Evolutionary conservation across 1,140 invertebrate genomes (phyloP).

Genomic region (Venustaconcha ellipsiformis): DNA sequence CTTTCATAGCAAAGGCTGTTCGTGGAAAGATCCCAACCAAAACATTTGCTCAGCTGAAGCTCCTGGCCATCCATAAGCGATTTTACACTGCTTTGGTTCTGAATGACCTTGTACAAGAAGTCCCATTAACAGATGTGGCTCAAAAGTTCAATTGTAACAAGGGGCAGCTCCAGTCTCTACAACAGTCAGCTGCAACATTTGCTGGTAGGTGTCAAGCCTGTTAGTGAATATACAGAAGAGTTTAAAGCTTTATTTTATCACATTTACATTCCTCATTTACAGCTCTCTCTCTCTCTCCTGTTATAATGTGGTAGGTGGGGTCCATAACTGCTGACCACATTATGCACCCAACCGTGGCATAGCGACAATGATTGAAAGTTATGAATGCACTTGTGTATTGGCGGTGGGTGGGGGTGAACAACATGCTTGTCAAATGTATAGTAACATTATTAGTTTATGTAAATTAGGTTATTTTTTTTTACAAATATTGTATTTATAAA

Average conservation of each 20-base stretch:
- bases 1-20: conserved; percentile 86
- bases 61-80: conserved; percentile 72
- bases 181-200: conserved; percentile 96
- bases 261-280: not conserved
- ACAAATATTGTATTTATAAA: too few relatives aligned
- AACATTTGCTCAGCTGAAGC: conserved; percentile 69
- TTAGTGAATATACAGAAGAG: not conserved
- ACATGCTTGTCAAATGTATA: too few relatives aligned
- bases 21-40: conserved; percentile 76
- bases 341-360: too few relatives aligned
- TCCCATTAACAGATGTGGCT: conserved; percentile 82
- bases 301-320: too few relatives aligned
- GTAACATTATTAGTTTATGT: too few relatives aligned
- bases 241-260: not conserved
- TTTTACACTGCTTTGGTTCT: conserved; percentile 95
- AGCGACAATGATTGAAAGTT: too few relatives aligned
- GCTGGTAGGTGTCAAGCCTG: conserved; percentile 77
- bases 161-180: conserved; percentile 90
- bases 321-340: too few relatives aligned
- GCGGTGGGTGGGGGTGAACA: too few relatives aligned
- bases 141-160: conserved; percentile 87
- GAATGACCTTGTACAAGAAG: conserved; percentile 93
- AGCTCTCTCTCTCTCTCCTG: not conserved
- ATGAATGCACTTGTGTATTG: too few relatives aligned
- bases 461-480: too few relatives aligned